These are phyloP conservation scores for Drosophila nigromelanica DNA, from an alignment of 1,140 invertebrate genomes.

Conservation along the genomic window DNA sequence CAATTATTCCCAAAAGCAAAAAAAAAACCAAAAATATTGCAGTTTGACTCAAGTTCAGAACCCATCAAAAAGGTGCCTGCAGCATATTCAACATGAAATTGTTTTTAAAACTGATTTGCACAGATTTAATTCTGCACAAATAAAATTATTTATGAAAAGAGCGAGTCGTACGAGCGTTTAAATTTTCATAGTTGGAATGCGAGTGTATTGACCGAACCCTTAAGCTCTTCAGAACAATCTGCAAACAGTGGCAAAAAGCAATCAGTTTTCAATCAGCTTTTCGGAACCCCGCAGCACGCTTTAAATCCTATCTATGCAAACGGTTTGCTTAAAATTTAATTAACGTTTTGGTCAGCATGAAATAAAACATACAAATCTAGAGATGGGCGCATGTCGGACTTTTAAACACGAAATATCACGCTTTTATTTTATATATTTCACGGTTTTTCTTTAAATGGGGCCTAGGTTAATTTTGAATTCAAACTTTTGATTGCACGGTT, in stretches of 20 bases:
- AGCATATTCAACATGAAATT: not conserved
- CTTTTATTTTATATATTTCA: too few relatives aligned
- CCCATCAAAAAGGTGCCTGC: not conserved
- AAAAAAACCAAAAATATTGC: too few relatives aligned
- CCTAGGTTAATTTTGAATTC: too few relatives aligned
- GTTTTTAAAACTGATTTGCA: not conserved
- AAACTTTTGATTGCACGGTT: too few relatives aligned
- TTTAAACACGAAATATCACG: too few relatives aligned
- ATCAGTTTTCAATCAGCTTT: conserved; percentile 31
- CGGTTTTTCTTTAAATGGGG: too few relatives aligned
- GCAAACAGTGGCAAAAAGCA: conserved; percentile 33
- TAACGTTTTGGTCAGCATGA: conserved; percentile 50
- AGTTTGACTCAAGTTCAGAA: not conserved
- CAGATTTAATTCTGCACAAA: not conserved
- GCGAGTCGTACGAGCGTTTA: not conserved
- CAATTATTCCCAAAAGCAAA: not conserved
- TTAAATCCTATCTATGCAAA: conserved; percentile 19
- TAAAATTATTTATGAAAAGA: not conserved
- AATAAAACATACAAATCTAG: conserved; percentile 2
- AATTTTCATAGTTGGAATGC: not conserved
- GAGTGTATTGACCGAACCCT: not conserved
- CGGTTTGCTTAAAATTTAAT: conserved; percentile 65
- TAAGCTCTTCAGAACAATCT: not conserved
- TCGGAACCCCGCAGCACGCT: not conserved
- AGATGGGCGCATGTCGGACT: not conserved